Evolutionary conservation across 2,113 vertebrate species (phyloP).

Genomic region (Arothron firmamentum): DNA sequence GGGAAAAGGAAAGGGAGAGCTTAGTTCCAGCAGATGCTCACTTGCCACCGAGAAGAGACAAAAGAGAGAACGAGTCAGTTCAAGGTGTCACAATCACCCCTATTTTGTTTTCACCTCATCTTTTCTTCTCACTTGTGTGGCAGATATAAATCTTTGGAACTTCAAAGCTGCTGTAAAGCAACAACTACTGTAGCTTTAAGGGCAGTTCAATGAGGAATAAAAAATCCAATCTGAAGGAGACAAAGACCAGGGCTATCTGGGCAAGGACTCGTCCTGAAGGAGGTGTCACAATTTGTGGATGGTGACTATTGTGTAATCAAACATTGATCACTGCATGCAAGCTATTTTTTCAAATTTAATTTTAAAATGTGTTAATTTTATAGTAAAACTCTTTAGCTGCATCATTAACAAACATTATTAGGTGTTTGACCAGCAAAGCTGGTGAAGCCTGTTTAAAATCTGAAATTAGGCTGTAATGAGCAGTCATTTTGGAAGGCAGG

Average conservation of each 20-base stretch:
- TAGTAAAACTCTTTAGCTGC: neutral
- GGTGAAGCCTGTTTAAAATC: neutral
- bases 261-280: constrained; percentile 7
- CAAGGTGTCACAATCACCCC: constrained; percentile 5
- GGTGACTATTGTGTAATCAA: constrained; percentile 37
- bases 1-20: constrained; percentile 20
- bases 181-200: constrained; percentile 12
- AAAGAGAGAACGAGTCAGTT: constrained; percentile 32
- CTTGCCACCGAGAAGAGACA: constrained; percentile 36
- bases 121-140: constrained; percentile 23
- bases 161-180: constrained; percentile 21
- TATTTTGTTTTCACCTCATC: constrained; percentile 25
- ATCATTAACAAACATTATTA: constrained; percentile 4
- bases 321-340: constrained; percentile 26
- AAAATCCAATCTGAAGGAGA: constrained; percentile 25
- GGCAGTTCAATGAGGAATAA: constrained; percentile 20
- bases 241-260: neutral
- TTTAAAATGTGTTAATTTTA: no score
- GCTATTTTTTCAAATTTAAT: constrained; percentile 8
- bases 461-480: constrained; percentile 4
- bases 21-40: constrained; percentile 48
- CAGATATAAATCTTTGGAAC: constrained; percentile 14
- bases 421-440: constrained; percentile 1
- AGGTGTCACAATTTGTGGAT: constrained; percentile 27
- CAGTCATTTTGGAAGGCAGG: constrained; percentile 1